Evolutionary conservation across 2,113 vertebrate species (phyloP), one percentile per base, ranked within the genome.

Genomic region (Leiothrix lutea): DNA sequence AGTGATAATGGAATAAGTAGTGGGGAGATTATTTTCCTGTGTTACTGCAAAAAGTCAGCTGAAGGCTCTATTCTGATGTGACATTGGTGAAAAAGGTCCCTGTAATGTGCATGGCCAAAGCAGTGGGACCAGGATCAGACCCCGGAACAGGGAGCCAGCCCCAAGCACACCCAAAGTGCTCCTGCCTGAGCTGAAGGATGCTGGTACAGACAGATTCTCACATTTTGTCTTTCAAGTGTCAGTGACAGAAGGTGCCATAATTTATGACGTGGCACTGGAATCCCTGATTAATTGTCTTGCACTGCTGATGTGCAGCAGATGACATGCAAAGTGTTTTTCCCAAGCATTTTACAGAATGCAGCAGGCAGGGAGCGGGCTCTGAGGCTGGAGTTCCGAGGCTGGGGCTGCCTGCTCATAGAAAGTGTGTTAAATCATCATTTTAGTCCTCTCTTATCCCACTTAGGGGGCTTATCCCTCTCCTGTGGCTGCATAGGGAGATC

Each of bases 201-300:
- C 29, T 1, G 0, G 51, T 90, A 33, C 6, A 86, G 81, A 64
- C 56, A 51, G 51, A 67, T 56, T 96, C 75, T 81, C 72, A 54
- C 48, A 16, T 91, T 80, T 66, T 73, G 71, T 73, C 81, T 91
- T 74, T 77, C 71, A 80, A 62, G 70, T 57, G 83, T 78, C 66
- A 53, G 72, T 61, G 93, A 51, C 92, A 75, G 53, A 78, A 88
- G 65, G 44, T 78, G 75, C 61, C 38, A 6, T 51, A 91, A 94
- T 96, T 93, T 88, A 81, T 92, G 94, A 86, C 2, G 5, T 86
- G 80, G 90, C 79, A 74, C 88, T 45, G 57, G 85, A 83, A 86
- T 74, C 75, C 88, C 64, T 94, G 94, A 88, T 93, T 96, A 91
- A 94, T 91, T 85, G 67, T 64, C 74, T 92, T 54, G 53, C n/a